A percentile compares a stretch with the other conserved stretches of the same genome.
Evolutionary conservation across 2,113 vertebrate genomes (phyloP).

Genomic region (Ptilorrhoa leucosticta): DNA sequence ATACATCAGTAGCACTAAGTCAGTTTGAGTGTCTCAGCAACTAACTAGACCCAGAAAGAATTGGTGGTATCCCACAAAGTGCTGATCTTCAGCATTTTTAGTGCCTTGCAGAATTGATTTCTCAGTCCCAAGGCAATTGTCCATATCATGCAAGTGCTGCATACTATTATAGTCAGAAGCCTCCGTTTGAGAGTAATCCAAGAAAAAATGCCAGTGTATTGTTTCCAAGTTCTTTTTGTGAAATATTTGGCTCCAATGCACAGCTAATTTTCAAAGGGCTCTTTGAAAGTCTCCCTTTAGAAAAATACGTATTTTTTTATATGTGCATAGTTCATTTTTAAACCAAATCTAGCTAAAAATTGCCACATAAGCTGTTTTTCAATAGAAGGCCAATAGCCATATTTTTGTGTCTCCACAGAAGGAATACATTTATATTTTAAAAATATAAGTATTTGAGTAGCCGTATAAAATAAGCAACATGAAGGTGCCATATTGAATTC

Average conservation of each 20-base stretch:
- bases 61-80: not conserved
- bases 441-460: slow-evolving; percentile 1
- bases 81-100: slow-evolving; percentile 32
- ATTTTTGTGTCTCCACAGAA: slow-evolving; percentile 11
- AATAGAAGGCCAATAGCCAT: not conserved
- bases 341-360: slow-evolving; percentile 18
- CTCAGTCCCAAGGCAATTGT: slow-evolving; percentile 31
- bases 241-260: slow-evolving; percentile 32
- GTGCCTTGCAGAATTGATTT: slow-evolving; percentile 8
- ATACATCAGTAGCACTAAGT: not conserved
- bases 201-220: slow-evolving; percentile 19
- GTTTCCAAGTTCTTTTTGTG: slow-evolving; percentile 28
- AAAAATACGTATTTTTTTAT: slow-evolving; percentile 8
- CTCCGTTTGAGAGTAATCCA: slow-evolving; percentile 42
- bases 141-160: slow-evolving; percentile 38
- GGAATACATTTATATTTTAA: not conserved
- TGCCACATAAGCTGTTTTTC: slow-evolving; percentile 10
- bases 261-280: slow-evolving; percentile 26
- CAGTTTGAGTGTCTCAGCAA: not conserved
- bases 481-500: slow-evolving; percentile 9
- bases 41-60: not conserved
- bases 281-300: slow-evolving; percentile 32
- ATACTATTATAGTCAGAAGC: slow-evolving; percentile 13
- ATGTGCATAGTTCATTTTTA: not conserved
- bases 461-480: slow-evolving; percentile 11